Evolutionary conservation across 2,888 invertebrate species (phyloP).

Genomic region (Synergus japonicus): DNA sequence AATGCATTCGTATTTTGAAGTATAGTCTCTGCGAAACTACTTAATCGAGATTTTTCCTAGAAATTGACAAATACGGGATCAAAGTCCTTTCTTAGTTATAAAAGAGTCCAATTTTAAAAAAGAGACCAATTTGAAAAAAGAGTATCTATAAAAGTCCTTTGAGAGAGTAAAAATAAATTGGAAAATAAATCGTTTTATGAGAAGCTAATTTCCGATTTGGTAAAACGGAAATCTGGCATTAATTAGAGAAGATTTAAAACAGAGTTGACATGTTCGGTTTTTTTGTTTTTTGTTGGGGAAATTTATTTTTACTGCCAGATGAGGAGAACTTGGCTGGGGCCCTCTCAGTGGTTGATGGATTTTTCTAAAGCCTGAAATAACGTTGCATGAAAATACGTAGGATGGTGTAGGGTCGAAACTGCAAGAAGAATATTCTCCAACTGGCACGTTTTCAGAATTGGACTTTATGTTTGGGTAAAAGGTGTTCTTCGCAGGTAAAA

Average conservation of each 20-base stretch:
- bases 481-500: conserved; percentile 44
- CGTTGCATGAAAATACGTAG: conserved; percentile 31
- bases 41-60: neutral
- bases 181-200: conserved; percentile 29
- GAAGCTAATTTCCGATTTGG: conserved; percentile 22
- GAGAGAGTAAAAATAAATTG: neutral
- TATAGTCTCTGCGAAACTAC: neutral
- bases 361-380: conserved; percentile 40
- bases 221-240: conserved; percentile 13
- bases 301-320: conserved; percentile 46
- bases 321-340: conserved; percentile 20
- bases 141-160: neutral
- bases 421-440: conserved; percentile 21
- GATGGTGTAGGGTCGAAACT: conserved; percentile 1
- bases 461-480: conserved; percentile 44
- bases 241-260: conserved; percentile 14
- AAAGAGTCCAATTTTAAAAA: neutral
- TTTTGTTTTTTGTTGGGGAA: conserved; percentile 19
- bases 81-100: neutral
- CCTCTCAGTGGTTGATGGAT: neutral
- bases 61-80: neutral
- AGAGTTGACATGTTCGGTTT: conserved; percentile 43
- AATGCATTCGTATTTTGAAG: conserved; percentile 1
- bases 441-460: conserved; percentile 4
- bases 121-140: neutral